These are phyloP conservation scores for Hybognathus amarus DNA, from an alignment of 2,797 vertebrate species.

Conservation along the genomic window DNA sequence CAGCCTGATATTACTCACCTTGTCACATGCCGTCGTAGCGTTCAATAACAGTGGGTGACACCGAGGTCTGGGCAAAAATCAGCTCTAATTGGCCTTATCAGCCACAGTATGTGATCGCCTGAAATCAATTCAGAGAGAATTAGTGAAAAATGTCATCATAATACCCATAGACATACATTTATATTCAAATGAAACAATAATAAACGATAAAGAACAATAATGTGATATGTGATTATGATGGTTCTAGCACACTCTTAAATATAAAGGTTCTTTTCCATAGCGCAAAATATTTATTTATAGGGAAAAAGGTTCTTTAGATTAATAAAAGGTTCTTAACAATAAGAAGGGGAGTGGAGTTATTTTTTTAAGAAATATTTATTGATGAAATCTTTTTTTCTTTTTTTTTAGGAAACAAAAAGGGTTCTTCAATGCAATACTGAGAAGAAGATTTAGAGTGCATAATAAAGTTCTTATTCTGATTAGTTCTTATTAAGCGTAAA, in stretches of 20 bases:
- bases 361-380: background rate
- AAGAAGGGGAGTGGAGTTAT: background rate
- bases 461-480: no score
- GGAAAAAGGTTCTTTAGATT: background rate
- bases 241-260: background rate
- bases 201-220: background rate
- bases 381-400: background rate
- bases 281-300: background rate
- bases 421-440: background rate
- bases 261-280: background rate
- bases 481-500: no score
- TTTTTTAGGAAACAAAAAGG: background rate
- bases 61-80: constrained; percentile 30
- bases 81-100: constrained; percentile 47
- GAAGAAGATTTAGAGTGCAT: no score
- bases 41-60: constrained; percentile 69
- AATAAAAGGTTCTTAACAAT: background rate
- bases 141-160: background rate
- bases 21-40: constrained; percentile 66
- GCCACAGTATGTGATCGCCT: constrained; percentile 22
- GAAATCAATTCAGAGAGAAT: constrained; percentile 13
- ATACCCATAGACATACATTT: background rate
- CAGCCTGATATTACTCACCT: constrained; percentile 75
- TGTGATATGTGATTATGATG: background rate
- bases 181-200: background rate